Conservation (phyloP, 2,113 vertebrate genomes). For the Rhodinocichla rosea region DNA sequence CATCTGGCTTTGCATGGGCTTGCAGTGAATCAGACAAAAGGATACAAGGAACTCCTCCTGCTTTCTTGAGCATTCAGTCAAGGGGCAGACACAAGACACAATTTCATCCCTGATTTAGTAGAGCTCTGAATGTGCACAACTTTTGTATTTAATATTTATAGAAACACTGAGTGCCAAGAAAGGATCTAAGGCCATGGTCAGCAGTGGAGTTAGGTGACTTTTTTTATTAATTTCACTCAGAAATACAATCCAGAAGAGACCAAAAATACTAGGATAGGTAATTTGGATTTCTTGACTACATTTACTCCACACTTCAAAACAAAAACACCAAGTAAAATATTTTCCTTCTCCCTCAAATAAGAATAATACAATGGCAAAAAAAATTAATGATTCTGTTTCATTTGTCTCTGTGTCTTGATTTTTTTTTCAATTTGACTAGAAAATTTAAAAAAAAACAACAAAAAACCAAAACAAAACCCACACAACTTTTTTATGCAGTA, state of each 20-base stretch:
- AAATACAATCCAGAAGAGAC: not conserved
- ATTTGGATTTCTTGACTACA: not conserved
- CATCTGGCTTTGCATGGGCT: not conserved
- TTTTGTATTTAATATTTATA: not conserved
- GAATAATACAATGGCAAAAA: not conserved
- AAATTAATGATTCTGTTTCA: not conserved
- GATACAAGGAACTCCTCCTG: not conserved
- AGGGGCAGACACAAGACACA: not conserved
- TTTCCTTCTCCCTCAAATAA: accelerated
- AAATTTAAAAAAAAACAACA: not conserved
- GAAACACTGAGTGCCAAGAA: not conserved
- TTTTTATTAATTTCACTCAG: not conserved
- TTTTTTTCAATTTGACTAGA: not conserved
- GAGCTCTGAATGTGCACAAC: not conserved
- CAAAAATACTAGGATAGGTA: not conserved
- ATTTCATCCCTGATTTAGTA: not conserved
- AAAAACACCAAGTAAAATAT: not conserved
- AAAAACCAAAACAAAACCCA: not conserved
- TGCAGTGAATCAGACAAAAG: not conserved
- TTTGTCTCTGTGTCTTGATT: not conserved
- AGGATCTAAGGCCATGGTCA: not conserved
- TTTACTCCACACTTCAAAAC: not conserved
- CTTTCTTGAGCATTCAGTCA: not conserved
- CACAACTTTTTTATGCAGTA: not conserved
- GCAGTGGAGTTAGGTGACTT: not conserved